phyloP scores from a whole-genome alignment of 1,140 invertebrate genomes.

The Drosophila watanabei region DNA sequence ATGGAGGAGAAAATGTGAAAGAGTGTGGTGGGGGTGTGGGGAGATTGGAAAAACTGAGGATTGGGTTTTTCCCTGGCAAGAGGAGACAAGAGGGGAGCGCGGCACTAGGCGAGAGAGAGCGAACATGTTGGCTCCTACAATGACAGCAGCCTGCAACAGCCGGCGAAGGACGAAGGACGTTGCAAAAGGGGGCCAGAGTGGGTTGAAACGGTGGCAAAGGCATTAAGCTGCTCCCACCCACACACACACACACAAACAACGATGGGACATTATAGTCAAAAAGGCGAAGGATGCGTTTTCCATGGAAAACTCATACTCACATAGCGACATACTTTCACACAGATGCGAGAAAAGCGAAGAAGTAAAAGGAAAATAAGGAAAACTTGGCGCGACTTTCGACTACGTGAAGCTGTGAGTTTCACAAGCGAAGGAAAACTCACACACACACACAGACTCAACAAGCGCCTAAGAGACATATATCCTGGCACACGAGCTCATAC shows the following conservation, averaged over 20 bases:
- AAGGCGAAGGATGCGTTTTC: conserved; percentile 76
- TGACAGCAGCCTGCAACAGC: conserved; percentile 77
- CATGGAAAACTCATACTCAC: conserved; percentile 61
- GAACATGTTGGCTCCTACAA: conserved; percentile 73
- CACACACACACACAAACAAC: conserved; percentile 36
- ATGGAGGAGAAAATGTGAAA: conserved; percentile 13
- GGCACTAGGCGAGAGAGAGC: background rate
- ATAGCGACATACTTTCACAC: conserved; percentile 64
- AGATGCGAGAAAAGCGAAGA: conserved; percentile 15
- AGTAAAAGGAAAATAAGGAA: conserved; percentile 9
- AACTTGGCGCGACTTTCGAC: conserved; percentile 45
- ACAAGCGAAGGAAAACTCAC: conserved; percentile 57
- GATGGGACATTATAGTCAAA: conserved; percentile 62
- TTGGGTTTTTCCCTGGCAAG: conserved; percentile 27
- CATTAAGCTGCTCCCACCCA: conserved; percentile 71
- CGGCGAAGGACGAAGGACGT: conserved; percentile 72
- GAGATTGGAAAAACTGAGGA: conserved; percentile 17
- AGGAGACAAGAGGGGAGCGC: background rate
- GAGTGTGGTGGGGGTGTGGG: background rate
- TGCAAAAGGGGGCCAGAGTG: conserved; percentile 11
- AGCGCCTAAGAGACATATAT: conserved; percentile 26
- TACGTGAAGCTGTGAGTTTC: conserved; percentile 42
- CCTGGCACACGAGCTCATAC: conserved; percentile 10
- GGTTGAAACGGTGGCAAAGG: conserved; percentile 59
- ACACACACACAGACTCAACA: background rate